Evolutionary conservation across 2,113 vertebrate species (phyloP), one percentile per base, ranked within the genome.

Genomic region (Microtus richardsoni): DNA sequence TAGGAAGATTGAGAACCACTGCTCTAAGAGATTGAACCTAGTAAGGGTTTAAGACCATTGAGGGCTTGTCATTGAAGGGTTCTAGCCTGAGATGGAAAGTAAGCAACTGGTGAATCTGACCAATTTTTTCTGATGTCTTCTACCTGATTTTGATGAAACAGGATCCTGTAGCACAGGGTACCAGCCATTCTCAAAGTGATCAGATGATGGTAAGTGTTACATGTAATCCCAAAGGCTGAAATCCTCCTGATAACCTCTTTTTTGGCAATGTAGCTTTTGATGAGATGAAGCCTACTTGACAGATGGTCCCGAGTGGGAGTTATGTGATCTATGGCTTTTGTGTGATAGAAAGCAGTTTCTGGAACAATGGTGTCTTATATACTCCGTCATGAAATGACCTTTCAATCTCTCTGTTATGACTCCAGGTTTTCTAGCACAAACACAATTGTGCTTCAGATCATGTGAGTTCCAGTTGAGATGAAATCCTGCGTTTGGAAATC

Each of bases 231-330:
- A 89, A 97, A 96, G 33, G 64, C 74, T 85, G 14, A 96, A 70
- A 93, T 70, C 94, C 88, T 91, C 91, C 90, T 0, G 44, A 96
- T 71, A 58, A 73, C 83, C n/a, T 92, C 94, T 2, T 97, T 96
- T 97, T 96, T 97, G 77, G 98, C 98, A 98, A 97, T 4, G 80
- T 5, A 79, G 60, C 58, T 60, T 22, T 95, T 92, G 93, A 87
- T 98, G 97, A 98, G 91, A 97, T 86, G 95, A 97, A 96, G 41
- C 92, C 96, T 36, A 71, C 91, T 98, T 97, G 97, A 98, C 98
- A 97, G 96, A 98, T 22, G 96, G 91, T 91, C 96, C 95, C 97
- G 92, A 98, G 95, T 91, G 97, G 97, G 96, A 98, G 92, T 97
- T 96, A 97, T 96, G 95, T 97, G 97, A 97, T 97, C 97, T 97